Conservation (phyloP, 1,140 invertebrate species). For the Ylistrum balloti region DNA sequence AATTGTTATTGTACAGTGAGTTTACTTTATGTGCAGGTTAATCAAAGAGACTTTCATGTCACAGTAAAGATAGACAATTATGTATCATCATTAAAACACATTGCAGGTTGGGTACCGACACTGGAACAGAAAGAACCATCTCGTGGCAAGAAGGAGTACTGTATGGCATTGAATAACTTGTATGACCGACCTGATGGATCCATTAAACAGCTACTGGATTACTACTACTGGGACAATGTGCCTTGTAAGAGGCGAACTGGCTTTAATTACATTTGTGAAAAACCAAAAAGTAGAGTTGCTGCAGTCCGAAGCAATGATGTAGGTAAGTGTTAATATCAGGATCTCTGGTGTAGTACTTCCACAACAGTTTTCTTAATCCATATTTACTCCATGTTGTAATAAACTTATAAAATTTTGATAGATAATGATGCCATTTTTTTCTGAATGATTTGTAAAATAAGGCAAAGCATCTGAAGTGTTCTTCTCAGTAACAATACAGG, state of each 20-base stretch:
- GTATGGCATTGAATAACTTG: conserved; percentile 49
- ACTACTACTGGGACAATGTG: conserved; percentile 56
- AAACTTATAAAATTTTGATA: too few relatives aligned
- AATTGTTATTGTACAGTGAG: too few relatives aligned
- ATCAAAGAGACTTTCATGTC: too few relatives aligned
- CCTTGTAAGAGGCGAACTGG: conserved; percentile 46
- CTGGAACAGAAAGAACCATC: conserved; percentile 47
- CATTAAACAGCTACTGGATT: conserved; percentile 23
- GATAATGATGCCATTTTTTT: too few relatives aligned
- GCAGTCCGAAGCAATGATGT: background rate
- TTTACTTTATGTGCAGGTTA: too few relatives aligned
- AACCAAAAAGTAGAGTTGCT: conserved; percentile 41
- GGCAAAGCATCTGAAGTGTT: too few relatives aligned
- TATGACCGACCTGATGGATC: conserved; percentile 47
- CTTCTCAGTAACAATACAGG: too few relatives aligned
- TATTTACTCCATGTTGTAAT: too few relatives aligned
- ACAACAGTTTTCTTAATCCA: too few relatives aligned
- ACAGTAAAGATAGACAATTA: background rate
- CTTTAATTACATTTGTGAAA: conserved; percentile 56
- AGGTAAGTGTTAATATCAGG: background rate
- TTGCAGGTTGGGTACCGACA: conserved; percentile 52
- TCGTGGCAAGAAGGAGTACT: conserved; percentile 50
- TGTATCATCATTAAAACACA: background rate
- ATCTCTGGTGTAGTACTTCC: too few relatives aligned
- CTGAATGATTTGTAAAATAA: too few relatives aligned